phyloP scores from a whole-genome alignment of 2,113 vertebrate species.

The Nothoprocta perdicaria region DNA sequence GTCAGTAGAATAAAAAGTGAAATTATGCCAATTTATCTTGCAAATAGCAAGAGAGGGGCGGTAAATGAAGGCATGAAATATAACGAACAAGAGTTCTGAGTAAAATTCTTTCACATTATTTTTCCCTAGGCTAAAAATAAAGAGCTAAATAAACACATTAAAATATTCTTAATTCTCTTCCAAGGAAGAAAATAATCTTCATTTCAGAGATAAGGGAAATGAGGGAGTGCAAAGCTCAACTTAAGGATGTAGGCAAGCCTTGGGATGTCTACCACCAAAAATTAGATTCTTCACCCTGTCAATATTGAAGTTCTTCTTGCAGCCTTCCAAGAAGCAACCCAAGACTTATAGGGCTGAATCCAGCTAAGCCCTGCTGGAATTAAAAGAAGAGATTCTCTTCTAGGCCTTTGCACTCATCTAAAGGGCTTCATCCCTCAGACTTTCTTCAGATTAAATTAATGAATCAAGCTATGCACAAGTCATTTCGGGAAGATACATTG shows the following conservation, averaged over 20 bases:
- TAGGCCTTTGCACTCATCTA: background rate
- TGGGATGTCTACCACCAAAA: background rate
- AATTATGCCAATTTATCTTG: slow-evolving; percentile 39
- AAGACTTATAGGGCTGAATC: background rate
- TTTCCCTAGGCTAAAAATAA: slow-evolving; percentile 22
- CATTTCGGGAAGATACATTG: background rate
- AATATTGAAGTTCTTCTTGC: background rate
- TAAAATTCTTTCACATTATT: background rate
- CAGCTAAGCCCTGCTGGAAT: background rate
- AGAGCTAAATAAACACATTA: slow-evolving; percentile 10
- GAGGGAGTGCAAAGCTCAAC: background rate
- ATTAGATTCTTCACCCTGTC: background rate
- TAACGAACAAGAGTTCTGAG: background rate
- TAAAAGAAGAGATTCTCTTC: background rate
- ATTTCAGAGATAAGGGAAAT: slow-evolving; percentile 8
- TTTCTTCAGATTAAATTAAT: background rate
- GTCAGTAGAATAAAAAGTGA: slow-evolving; percentile 16
- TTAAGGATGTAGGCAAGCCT: background rate
- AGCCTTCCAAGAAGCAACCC: background rate
- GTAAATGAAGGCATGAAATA: background rate
- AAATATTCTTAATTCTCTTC: background rate
- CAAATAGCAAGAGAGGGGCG: slow-evolving; percentile 11
- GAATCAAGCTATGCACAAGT: background rate
- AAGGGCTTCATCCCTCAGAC: background rate
- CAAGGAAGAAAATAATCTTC: background rate